phyloP scores from a whole-genome alignment of 2,888 invertebrate genomes.

The Plemyria rubiginata region DNA sequence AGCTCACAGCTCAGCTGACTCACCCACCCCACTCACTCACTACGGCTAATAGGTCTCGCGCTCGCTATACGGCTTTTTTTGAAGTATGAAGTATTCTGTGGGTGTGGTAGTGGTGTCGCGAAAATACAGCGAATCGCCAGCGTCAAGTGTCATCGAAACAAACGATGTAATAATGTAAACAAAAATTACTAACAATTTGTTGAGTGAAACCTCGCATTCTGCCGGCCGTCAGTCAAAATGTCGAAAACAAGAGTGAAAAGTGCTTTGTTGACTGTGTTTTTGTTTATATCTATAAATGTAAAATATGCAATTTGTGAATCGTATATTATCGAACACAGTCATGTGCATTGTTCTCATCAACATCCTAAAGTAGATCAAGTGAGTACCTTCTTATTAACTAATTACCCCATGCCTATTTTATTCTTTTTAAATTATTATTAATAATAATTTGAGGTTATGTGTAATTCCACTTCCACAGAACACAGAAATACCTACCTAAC shows the following conservation, averaged over 20 bases:
- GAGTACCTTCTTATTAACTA: slow-evolving; percentile 53
- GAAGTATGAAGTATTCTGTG: too few species aligned
- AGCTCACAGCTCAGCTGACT: too few species aligned
- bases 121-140: slow-evolving; percentile 38
- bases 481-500: too few species aligned
- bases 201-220: slow-evolving; percentile 51
- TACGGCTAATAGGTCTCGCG: too few species aligned
- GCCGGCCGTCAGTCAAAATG: slow-evolving; percentile 47
- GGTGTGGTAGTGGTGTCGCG: slow-evolving; percentile 59
- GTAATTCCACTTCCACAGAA: too few species aligned
- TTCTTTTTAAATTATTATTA: slow-evolving; percentile 9
- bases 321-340: slow-evolving; percentile 45
- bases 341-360: slow-evolving; percentile 86
- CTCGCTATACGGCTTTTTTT: too few species aligned
- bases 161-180: slow-evolving; percentile 69
- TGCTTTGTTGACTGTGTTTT: slow-evolving; percentile 53
- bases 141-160: slow-evolving; percentile 33
- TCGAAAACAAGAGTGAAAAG: slow-evolving; percentile 50
- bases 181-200: slow-evolving; percentile 47
- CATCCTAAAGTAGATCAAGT: slow-evolving; percentile 89
- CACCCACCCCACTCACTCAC: too few species aligned
- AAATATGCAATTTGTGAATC: slow-evolving; percentile 49
- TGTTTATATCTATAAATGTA: slow-evolving; percentile 52
- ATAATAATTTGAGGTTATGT: not conserved
- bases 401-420: slow-evolving; percentile 16